Base-by-base conservation (phyloP, 1,140 invertebrate genomes). In the Microplitis demolitor region DNA sequence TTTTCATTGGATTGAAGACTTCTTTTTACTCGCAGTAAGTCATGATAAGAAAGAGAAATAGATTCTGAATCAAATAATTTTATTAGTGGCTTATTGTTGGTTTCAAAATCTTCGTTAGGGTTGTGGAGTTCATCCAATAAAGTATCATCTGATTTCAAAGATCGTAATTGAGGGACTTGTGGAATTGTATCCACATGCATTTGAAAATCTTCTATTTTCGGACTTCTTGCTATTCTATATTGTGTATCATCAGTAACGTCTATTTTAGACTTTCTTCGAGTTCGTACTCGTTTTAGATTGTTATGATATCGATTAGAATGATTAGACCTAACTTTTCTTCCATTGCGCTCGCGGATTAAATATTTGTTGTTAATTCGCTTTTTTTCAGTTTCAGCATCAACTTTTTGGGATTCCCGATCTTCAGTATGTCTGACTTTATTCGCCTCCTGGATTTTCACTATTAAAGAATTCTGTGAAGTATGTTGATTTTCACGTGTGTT, bases 401-500 rank as follows among this genome's bases (percentile, higher is more conserved):
- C 69, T 78, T 83, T 85, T 56, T 81, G 77, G 39, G 72, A 69
- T 16, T 76, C 77, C 24, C 80, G 74, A 69, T 82, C 79, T 34
- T 84, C 81, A 61, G 80, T 76, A 73, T 86, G 83, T 74, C 88
- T 79, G 63, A 87, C 82, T 71, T 81, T 82, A 31, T 83, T 78
- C 34, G 78, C 78, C 61, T 82, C 80, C 77, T 80, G 78, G 66
- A 82, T 50, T 35, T 54, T 64, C 73, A 71, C 76, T 86, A 83
- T 69, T 82, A 73, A 79, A 77, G 69, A 83, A 69, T 76, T 87
- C n/a, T 66, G 37, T 45, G 58, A 58, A 45, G 68, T 71, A 56
- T 83, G 75, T 86, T 84, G 66, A 86, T 78, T 77, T 80, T 89
- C 86, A 31, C 90, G 82, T 11, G 89, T 88, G 79, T 88, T 84